Evolutionary conservation across 2,888 invertebrate species (phyloP).

Genomic region (Mactromeris polynyma): DNA sequence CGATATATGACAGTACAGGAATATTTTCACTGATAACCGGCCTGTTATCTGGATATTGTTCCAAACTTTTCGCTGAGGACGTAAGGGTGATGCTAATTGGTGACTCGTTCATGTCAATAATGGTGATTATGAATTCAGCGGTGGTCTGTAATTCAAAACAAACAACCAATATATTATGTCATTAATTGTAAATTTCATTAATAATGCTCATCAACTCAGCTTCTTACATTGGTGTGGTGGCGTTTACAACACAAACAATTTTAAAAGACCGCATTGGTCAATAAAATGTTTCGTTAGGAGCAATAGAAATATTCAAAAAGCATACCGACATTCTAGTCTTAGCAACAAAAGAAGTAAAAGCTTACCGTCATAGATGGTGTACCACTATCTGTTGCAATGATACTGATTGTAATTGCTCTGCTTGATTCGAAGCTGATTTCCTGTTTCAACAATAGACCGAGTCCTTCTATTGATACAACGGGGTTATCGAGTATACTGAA

Average conservation of each 20-base stretch:
- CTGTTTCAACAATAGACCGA: constrained; percentile 13
- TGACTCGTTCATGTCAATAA: constrained; percentile 70
- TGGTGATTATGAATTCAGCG: constrained; percentile 41
- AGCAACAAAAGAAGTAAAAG: neutral
- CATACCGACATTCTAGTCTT: too few species aligned
- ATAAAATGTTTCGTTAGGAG: too few species aligned
- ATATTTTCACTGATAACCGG: constrained; percentile 71
- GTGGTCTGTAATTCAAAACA: constrained; percentile 13
- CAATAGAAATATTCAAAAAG: too few species aligned
- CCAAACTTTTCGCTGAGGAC: constrained; percentile 38
- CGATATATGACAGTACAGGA: constrained; percentile 66
- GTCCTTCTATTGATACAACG: constrained; percentile 2
- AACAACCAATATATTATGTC: too few species aligned
- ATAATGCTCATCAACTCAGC: too few species aligned
- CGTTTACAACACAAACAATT: too few species aligned
- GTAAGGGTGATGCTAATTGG: constrained; percentile 55
- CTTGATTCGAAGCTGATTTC: constrained; percentile 42
- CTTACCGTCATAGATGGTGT: constrained; percentile 39
- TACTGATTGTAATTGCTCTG: neutral
- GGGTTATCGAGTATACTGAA: constrained; percentile 50
- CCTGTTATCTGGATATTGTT: constrained; percentile 51
- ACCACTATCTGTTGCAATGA: constrained; percentile 36
- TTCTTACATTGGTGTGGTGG: too few species aligned
- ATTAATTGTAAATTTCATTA: too few species aligned
- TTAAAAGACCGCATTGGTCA: too few species aligned